Conservation (phyloP, 2,888 invertebrate genomes). For the Crematogaster levior region DNA sequence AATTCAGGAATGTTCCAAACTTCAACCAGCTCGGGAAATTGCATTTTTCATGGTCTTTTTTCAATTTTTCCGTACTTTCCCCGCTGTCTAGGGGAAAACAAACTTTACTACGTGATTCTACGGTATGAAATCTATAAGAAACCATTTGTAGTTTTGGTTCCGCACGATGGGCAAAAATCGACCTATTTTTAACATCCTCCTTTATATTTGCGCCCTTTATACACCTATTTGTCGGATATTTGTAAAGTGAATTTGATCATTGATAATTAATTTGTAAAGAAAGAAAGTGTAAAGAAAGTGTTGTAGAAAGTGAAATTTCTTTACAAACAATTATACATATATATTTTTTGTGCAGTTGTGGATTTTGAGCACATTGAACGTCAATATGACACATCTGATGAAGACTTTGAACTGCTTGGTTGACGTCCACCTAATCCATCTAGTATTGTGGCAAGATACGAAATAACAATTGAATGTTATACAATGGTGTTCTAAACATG, state of each 20-base stretch:
- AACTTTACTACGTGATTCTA: too few species aligned
- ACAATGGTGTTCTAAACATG: conserved; percentile 1
- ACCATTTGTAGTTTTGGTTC: too few species aligned
- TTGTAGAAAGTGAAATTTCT: not conserved
- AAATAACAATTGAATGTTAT: conserved; percentile 29
- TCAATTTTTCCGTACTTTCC: too few species aligned
- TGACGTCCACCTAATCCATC: conserved; percentile 79
- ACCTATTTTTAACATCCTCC: too few species aligned
- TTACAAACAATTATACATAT: conserved; percentile 16
- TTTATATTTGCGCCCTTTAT: not conserved
- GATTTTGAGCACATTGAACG: conserved; percentile 89
- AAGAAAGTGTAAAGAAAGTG: too few species aligned
- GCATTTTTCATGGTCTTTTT: too few species aligned
- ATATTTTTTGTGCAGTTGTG: conserved; percentile 84
- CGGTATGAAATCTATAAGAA: too few species aligned
- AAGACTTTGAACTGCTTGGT: conserved; percentile 94
- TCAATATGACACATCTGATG: conserved; percentile 91
- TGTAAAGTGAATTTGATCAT: not conserved
- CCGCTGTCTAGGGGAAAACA: too few species aligned
- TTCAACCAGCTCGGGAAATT: too few species aligned
- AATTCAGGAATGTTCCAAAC: too few species aligned
- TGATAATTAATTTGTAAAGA: not conserved
- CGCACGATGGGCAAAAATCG: too few species aligned
- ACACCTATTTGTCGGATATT: too few species aligned
- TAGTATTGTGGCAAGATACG: conserved; percentile 26